Conservation (phyloP, 2,113 vertebrate species). For the Pseudonaja textilis region DNA sequence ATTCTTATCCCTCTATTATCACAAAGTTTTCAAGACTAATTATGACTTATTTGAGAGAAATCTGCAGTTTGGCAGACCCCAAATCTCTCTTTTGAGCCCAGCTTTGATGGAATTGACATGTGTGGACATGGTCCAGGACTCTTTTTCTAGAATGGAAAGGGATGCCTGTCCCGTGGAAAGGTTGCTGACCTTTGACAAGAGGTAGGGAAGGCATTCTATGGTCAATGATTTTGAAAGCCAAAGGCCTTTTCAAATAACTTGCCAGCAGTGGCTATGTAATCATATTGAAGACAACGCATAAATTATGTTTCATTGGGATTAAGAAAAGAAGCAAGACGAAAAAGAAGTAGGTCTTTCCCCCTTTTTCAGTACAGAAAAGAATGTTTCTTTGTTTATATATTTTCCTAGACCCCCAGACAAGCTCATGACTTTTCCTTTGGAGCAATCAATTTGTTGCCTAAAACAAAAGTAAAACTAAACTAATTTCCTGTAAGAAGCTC, state of each 20-base stretch:
- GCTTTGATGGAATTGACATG: not conserved
- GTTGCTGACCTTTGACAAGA: not conserved
- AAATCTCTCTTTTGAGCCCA: not conserved
- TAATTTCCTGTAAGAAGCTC: slow-evolving; percentile 31
- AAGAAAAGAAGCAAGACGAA: not conserved
- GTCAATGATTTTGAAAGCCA: not conserved
- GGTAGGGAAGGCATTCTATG: not conserved
- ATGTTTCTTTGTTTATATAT: not conserved
- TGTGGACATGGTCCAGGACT: not conserved
- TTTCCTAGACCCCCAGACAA: not conserved
- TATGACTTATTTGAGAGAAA: not conserved
- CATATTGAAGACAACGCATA: not conserved
- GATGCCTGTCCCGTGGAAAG: not conserved
- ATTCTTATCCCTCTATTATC: not conserved
- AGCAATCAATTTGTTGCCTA: not conserved
- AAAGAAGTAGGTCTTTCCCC: not conserved
- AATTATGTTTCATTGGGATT: not conserved
- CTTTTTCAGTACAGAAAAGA: not conserved
- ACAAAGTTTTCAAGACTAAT: not conserved
- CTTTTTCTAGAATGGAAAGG: not conserved
- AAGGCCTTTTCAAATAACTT: not conserved
- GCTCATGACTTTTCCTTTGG: fast-evolving
- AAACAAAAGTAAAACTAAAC: not conserved
- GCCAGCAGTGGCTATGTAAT: not conserved
- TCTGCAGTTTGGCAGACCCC: not conserved